Evolutionary conservation across 2,797 vertebrate genomes (phyloP).

Genomic region (Argentina silus): DNA sequence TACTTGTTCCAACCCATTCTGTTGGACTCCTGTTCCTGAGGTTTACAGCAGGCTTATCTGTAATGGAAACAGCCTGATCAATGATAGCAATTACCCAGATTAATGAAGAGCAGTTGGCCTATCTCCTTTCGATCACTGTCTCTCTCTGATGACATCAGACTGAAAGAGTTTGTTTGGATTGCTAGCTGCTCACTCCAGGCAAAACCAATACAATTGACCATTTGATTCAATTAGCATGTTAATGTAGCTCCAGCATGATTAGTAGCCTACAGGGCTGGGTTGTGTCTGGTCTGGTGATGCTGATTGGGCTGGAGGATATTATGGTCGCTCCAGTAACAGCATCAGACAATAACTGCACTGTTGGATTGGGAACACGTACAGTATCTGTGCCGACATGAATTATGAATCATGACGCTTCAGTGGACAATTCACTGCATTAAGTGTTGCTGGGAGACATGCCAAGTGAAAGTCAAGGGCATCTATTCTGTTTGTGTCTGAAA

Average conservation of each 20-base stretch:
- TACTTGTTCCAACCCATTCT: not conserved
- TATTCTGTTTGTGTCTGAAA: not conserved
- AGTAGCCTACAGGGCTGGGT: constrained; percentile 43
- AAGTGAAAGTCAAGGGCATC: constrained; percentile 4
- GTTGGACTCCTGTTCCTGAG: not conserved
- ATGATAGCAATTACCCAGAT: constrained; percentile 35
- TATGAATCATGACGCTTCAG: constrained; percentile 14
- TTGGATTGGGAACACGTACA: not conserved
- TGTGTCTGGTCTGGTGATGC: constrained; percentile 1
- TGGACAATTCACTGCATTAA: constrained; percentile 3
- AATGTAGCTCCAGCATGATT: constrained; percentile 38
- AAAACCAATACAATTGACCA: constrained; percentile 44
- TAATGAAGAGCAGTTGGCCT: constrained; percentile 21
- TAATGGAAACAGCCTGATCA: constrained; percentile 30
- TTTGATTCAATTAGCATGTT: constrained; percentile 48
- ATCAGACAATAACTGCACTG: constrained; percentile 10
- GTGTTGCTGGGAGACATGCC: not conserved
- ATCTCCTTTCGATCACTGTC: constrained; percentile 34
- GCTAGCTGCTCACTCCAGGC: constrained; percentile 20
- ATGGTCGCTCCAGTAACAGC: constrained; percentile 30
- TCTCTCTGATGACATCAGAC: constrained; percentile 44
- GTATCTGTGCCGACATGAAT: not conserved
- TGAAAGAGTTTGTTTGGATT: constrained; percentile 19
- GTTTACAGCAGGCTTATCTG: constrained; percentile 11
- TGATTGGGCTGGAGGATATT: constrained; percentile 7